phyloP scores from a whole-genome alignment of 2,113 vertebrate genomes.

The Brienomyrus brachyistius region DNA sequence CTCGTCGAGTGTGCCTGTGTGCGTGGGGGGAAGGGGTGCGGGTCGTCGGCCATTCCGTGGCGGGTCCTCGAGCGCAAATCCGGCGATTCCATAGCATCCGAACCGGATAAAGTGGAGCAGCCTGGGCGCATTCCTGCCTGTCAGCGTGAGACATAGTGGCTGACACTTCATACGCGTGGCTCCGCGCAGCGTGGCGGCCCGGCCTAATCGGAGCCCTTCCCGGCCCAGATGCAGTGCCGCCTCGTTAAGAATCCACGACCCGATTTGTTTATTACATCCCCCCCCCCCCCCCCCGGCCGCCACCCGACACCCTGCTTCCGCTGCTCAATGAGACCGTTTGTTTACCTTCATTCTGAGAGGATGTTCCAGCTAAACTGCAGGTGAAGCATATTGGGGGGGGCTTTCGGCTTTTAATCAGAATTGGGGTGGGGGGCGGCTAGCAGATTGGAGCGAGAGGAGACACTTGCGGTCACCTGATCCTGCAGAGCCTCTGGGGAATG shows the following conservation, averaged over 20 bases:
- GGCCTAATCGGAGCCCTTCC: neutral
- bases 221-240: neutral
- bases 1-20: neutral
- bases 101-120: neutral
- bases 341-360: neutral
- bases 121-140: neutral
- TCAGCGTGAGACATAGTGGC: neutral
- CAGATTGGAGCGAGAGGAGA: neutral
- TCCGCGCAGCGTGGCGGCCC: neutral
- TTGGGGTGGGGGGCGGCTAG: neutral
- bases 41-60: neutral
- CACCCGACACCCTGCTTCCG: neutral
- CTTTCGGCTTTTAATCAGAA: neutral
- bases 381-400: neutral
- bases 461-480: neutral
- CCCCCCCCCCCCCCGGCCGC: neutral
- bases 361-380: neutral
- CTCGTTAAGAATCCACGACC: neutral
- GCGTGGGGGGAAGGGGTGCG: neutral
- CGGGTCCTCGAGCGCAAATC: neutral
- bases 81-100: neutral
- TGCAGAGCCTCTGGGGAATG: neutral
- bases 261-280: constrained; percentile 22
- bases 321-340: neutral
- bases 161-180: neutral